Percentiles rank a stretch among this genome's conserved stretches.
Evolutionary conservation across 2,888 invertebrate genomes (phyloP).

Genomic region (Philhelius pedissequus): DNA sequence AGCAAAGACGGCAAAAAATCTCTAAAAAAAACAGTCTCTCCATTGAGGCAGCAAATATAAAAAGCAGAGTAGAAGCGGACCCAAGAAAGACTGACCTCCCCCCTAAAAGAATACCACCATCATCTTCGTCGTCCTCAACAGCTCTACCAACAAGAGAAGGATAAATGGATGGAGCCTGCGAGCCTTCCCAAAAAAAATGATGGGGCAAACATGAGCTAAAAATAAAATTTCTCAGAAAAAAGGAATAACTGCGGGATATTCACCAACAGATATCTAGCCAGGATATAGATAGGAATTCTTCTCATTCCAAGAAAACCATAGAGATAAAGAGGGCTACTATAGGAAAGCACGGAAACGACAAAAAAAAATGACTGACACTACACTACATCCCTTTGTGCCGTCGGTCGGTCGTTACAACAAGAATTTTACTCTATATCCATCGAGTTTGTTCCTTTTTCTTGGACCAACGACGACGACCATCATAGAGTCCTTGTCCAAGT

Average conservation of each 20-base stretch:
- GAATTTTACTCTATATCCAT: conserved; percentile 13
- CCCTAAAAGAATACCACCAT: conserved; percentile 11
- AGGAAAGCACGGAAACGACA: conserved; percentile 1
- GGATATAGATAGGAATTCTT: conserved; percentile 43
- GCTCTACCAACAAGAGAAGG: not conserved
- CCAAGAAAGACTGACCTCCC: conserved; percentile 42
- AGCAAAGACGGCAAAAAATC: conserved; percentile 16
- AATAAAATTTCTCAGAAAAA: conserved; percentile 19
- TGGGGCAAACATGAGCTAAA: conserved; percentile 54
- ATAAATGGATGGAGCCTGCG: conserved; percentile 37
- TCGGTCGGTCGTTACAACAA: too few relatives aligned
- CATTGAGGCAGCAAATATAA: conserved; percentile 20
- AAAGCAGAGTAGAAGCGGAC: not conserved
- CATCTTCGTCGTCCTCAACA: not conserved
- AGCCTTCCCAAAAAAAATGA: conserved; percentile 51
- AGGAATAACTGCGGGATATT: conserved; percentile 11
- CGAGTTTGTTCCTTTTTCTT: conserved; percentile 16
- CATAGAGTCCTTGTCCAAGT: conserved; percentile 52
- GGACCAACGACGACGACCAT: conserved; percentile 18
- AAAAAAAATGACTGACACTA: conserved; percentile 11
- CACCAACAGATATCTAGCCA: not conserved
- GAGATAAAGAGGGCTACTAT: conserved; percentile 41
- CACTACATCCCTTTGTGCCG: conserved; percentile 10
- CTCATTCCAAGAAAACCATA: conserved; percentile 56
- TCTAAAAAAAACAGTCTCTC: conserved; percentile 13